Conservation (phyloP, 2,113 vertebrate species). For the Tinamus guttatus region DNA sequence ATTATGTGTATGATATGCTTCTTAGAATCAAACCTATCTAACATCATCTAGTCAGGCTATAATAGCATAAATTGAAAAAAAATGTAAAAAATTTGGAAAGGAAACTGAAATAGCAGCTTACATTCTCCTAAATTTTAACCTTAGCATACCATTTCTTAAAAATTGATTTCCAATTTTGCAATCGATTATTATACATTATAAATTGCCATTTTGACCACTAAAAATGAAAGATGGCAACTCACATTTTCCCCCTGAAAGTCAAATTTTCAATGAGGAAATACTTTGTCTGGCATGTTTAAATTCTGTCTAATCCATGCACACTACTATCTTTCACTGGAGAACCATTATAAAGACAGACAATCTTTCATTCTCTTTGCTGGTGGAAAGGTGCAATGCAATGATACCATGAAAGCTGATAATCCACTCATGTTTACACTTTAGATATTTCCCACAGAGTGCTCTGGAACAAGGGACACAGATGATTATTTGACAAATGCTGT, state of each 20-base stretch:
- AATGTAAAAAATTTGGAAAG: not conserved
- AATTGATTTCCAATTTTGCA: not conserved
- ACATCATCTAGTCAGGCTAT: not conserved
- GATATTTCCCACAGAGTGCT: slow-evolving; percentile 28
- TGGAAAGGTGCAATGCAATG: slow-evolving; percentile 52
- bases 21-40: not conserved
- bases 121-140: not conserved
- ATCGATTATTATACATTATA: not conserved
- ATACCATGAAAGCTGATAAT: slow-evolving; percentile 66
- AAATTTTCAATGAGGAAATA: not conserved
- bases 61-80: not conserved
- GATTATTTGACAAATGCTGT: slow-evolving; percentile 34
- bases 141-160: not conserved
- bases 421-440: slow-evolving; percentile 58
- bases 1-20: not conserved
- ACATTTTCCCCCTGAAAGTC: not conserved
- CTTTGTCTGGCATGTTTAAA: slow-evolving; percentile 16
- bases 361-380: slow-evolving; percentile 9
- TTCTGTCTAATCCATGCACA: slow-evolving; percentile 16
- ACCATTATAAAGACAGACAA: slow-evolving; percentile 22
- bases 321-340: slow-evolving; percentile 4
- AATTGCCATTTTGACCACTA: not conserved
- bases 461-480: slow-evolving; percentile 4
- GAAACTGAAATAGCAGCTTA: not conserved
- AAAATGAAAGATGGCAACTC: not conserved